A percentile compares a stretch with the other conserved stretches of the same genome.
These are phyloP conservation scores for Eumaeus atala DNA, from an alignment of 1,140 invertebrate species.

Conservation along the genomic window DNA sequence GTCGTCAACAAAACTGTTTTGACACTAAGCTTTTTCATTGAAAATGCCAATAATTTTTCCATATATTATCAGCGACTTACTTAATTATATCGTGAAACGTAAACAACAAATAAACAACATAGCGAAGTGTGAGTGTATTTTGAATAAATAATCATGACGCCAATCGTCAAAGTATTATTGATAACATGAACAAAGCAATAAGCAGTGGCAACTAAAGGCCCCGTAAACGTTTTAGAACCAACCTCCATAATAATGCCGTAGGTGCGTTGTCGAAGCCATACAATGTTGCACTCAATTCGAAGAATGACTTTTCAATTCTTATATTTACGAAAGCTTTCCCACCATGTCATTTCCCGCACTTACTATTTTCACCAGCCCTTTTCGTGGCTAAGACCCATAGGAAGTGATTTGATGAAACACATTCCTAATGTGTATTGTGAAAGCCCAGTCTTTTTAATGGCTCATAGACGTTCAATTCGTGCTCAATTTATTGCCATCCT, in stretches of 20 bases:
- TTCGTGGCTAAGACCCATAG: slow-evolving; percentile 40
- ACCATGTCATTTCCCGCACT: slow-evolving; percentile 69
- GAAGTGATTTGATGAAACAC: slow-evolving; percentile 70
- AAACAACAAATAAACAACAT: no score
- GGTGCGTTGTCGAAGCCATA: slow-evolving; percentile 33
- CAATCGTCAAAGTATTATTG: no score
- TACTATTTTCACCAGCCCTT: slow-evolving; percentile 54
- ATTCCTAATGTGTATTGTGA: slow-evolving; percentile 65
- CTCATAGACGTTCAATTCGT: slow-evolving; percentile 56
- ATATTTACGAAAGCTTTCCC: slow-evolving; percentile 56
- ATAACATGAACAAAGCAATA: neutral
- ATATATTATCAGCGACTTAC: no score
- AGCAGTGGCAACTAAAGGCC: neutral
- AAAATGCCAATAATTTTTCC: no score
- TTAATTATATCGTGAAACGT: no score
- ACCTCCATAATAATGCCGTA: slow-evolving; percentile 34
- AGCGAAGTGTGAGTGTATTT: no score
- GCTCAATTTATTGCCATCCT: slow-evolving; percentile 60
- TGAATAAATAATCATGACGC: no score
- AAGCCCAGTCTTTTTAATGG: slow-evolving; percentile 58
- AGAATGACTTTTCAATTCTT: slow-evolving; percentile 71
- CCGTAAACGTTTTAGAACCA: neutral
- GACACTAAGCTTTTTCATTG: no score
- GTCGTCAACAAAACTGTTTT: no score
- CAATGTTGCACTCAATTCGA: slow-evolving; percentile 48